Evolutionary conservation across 2,797 vertebrate species (phyloP).

Genomic region (Coreius guichenoti): DNA sequence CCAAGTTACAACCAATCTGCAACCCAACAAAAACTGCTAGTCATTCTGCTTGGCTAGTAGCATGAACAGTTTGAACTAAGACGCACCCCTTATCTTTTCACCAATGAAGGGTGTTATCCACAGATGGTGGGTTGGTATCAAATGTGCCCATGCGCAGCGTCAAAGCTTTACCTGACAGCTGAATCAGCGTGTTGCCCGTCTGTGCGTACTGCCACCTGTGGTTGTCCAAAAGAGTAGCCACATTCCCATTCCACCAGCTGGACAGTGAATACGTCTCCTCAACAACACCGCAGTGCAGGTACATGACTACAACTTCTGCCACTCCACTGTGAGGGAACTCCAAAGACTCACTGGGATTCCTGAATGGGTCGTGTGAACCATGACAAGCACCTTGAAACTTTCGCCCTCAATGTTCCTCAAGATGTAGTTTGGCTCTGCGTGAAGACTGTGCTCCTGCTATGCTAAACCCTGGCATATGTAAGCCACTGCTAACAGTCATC

Average conservation of each 20-base stretch:
- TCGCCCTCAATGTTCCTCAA: not conserved
- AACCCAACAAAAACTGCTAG: not conserved
- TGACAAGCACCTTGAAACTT: not conserved
- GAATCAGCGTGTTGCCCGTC: slow-evolving; percentile 69
- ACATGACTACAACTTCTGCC: slow-evolving; percentile 21
- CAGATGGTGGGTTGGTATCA: slow-evolving; percentile 27
- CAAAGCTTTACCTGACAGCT: slow-evolving; percentile 71
- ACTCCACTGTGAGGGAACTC: not conserved
- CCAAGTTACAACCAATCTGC: not conserved
- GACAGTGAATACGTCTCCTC: slow-evolving; percentile 31
- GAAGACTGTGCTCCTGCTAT: slow-evolving; percentile 1
- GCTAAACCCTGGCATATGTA: slow-evolving; percentile 42
- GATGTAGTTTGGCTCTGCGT: not conserved
- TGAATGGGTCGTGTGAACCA: not conserved
- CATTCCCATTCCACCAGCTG: slow-evolving; percentile 44
- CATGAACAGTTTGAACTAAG: not conserved
- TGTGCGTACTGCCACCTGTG: slow-evolving; percentile 71
- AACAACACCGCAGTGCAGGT: slow-evolving; percentile 42
- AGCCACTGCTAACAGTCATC: slow-evolving; percentile 73
- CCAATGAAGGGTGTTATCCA: not conserved
- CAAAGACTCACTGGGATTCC: not conserved
- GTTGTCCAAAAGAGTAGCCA: slow-evolving; percentile 70
- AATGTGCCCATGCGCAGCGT: not conserved
- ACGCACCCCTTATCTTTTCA: not conserved
- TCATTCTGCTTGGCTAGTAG: not conserved